These are phyloP conservation scores for Zeus faber DNA, from an alignment of 2,113 vertebrate genomes.

Conservation along the genomic window DNA sequence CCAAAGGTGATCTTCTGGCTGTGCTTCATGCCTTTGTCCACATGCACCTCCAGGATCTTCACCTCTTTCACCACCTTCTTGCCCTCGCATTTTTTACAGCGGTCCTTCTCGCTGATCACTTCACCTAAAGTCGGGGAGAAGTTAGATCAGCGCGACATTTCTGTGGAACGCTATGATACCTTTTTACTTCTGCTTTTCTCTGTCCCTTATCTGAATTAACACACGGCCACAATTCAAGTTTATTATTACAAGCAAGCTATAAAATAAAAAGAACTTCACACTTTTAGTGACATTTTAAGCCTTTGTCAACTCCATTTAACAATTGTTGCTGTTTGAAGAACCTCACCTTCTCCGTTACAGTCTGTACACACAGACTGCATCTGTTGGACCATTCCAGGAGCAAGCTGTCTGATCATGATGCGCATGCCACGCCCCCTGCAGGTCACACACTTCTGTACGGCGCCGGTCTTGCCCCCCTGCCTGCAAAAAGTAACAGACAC, in stretches of 20 bases:
- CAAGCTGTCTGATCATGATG: slow-evolving; percentile 98
- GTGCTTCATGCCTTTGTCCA: slow-evolving; percentile 99
- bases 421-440: slow-evolving; percentile 93
- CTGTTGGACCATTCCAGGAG: slow-evolving; percentile 98
- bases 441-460: slow-evolving; percentile 91
- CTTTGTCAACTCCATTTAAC: too few species aligned
- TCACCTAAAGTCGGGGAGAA: slow-evolving; percentile 76
- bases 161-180: too few species aligned
- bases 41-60: slow-evolving; percentile 97
- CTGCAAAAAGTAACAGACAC: slow-evolving; percentile 59
- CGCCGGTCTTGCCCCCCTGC: slow-evolving; percentile 94
- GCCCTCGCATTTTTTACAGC: slow-evolving; percentile 99
- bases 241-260: too few species aligned
- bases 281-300: too few species aligned
- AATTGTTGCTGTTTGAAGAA: too few species aligned
- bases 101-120: slow-evolving; percentile 98
- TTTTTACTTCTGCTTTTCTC: too few species aligned
- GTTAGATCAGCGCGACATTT: too few species aligned
- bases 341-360: slow-evolving; percentile 93
- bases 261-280: too few species aligned
- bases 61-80: slow-evolving; percentile 99
- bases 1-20: slow-evolving; percentile 96
- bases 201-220: too few species aligned
- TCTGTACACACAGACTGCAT: slow-evolving; percentile 98
- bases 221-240: too few species aligned